Percentiles rank a stretch among this genome's conserved stretches.
These are phyloP conservation scores for Regulus satrapa DNA, from an alignment of 2,113 vertebrate species.

Conservation along the genomic window DNA sequence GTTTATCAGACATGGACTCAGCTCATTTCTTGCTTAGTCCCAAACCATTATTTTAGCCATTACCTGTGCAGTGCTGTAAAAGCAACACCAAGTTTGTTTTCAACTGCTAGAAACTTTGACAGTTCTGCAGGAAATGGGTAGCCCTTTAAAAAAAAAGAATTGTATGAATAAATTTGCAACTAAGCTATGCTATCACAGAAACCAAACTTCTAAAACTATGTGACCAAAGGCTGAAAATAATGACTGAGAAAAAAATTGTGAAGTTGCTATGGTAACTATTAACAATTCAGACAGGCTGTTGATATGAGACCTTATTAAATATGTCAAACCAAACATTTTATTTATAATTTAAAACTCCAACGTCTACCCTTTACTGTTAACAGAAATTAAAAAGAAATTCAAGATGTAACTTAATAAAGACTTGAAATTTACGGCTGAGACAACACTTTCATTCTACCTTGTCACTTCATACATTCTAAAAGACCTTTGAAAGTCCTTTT, in stretches of 20 bases:
- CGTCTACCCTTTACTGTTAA: background rate
- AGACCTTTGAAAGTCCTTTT: background rate
- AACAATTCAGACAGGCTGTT: conserved; percentile 56
- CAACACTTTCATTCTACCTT: background rate
- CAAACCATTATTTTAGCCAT: background rate
- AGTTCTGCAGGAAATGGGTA: background rate
- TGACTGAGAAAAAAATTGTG: conserved; percentile 19
- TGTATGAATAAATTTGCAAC: conserved; percentile 25
- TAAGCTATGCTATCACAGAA: background rate
- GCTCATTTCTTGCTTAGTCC: background rate
- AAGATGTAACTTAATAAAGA: conserved; percentile 8
- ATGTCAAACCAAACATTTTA: conserved; percentile 53
- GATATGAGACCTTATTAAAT: conserved; percentile 45
- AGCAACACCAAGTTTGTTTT: background rate
- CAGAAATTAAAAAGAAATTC: conserved; percentile 41
- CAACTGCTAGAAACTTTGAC: background rate
- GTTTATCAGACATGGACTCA: background rate
- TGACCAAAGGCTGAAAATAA: conserved; percentile 52
- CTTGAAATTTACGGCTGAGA: background rate
- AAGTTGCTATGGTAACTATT: conserved; percentile 57
- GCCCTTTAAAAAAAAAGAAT: conserved; percentile 6
- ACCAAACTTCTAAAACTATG: conserved; percentile 27
- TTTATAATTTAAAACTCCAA: conserved; percentile 37
- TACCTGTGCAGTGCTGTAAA: background rate
- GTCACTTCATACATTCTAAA: background rate